These are phyloP conservation scores for Pagetopsis macropterus DNA, from an alignment of 2,797 vertebrate genomes.

Conservation along the genomic window DNA sequence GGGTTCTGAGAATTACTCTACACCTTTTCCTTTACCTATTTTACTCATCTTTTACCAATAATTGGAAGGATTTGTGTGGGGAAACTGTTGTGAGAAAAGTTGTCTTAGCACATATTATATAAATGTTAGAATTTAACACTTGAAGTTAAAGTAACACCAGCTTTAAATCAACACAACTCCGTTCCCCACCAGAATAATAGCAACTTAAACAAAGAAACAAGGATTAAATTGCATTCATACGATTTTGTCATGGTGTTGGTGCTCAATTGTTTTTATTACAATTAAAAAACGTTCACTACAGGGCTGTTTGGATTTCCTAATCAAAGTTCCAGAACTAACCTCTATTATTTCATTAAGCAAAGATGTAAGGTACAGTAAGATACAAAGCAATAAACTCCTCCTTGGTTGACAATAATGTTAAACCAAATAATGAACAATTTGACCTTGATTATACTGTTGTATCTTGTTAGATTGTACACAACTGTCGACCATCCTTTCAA, in stretches of 20 bases:
- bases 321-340: background rate
- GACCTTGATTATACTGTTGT: background rate
- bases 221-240: background rate
- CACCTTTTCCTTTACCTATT: constrained; percentile 21
- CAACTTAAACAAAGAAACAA: background rate
- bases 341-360: background rate
- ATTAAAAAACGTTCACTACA: background rate
- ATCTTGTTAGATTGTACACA: background rate
- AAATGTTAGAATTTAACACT: constrained; percentile 2
- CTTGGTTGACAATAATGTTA: background rate
- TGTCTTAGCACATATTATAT: constrained; percentile 7
- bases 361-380: background rate
- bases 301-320: background rate
- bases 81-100: constrained; percentile 15
- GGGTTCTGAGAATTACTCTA: constrained; percentile 22
- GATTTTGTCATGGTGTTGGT: background rate
- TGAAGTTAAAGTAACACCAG: background rate
- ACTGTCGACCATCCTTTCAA: background rate
- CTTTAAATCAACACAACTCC: background rate
- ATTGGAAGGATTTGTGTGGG: constrained; percentile 39
- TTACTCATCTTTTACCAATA: constrained; percentile 35
- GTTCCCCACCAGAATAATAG: background rate
- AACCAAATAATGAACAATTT: background rate
- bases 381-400: background rate
- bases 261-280: background rate